Base-by-base conservation (phyloP, 2,113 vertebrate genomes). In the Osmerus mordax region DNA sequence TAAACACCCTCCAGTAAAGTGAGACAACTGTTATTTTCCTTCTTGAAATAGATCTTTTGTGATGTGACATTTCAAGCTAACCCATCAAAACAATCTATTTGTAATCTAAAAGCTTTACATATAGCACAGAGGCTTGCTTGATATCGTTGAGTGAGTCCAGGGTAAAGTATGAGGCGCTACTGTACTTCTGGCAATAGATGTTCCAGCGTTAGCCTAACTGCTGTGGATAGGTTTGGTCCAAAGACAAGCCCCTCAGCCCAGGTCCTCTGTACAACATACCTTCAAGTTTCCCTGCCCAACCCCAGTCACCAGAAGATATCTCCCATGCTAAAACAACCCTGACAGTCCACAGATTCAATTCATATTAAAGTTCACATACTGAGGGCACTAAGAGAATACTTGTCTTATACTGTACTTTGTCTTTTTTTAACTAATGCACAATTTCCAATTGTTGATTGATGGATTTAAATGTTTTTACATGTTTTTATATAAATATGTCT, bases 271-370 rank as follows among this genome's bases (percentile, higher is more conserved):
- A 75, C 78, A 79, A 70, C 60, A 29, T 53, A 32, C 86, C 83
- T 89, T 77, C 62, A 70, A 16, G 64, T 41, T 12, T 65, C 62
- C 73, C 80, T 85, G 83, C 81, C 78, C 82, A 81, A 76, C 63
- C 21, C 23, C 68, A 53, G 15, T 15, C 52, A 53, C 15, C 9
- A 3, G 9, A 53, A 12, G 52, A 28, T 28, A 28, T 28, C 25
- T 28, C 25, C 25, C 41, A 47, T 47, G 41, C 41, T 68, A 54
- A 8, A 68, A 55, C 47, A 64, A 54, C 53, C 13, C 54, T 56
- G 6, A 56, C 3, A 56, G 54, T 6, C 14, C 14, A n/a, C n/a
- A 56, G n/a, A 15, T 56, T n/a, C 14, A 56, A 56, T 15, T 18
- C 0, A 18, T 56, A n/a, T 56, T 56, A 56, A 3, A n/a, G 15